Conservation (phyloP, 92 coral and sea anemone genomes). For the Virgularia gustaviana region DNA sequence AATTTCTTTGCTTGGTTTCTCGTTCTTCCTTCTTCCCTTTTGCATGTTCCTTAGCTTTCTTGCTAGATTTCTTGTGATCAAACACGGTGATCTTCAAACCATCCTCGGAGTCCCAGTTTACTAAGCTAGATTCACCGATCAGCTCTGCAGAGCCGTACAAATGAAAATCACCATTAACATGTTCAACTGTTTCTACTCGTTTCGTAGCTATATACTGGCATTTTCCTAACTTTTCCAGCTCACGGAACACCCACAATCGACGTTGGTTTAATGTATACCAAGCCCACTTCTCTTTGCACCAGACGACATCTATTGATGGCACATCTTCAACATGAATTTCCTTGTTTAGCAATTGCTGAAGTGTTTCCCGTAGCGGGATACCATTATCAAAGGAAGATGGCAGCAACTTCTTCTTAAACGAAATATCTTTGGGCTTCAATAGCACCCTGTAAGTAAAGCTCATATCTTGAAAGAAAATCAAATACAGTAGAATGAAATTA, state of each 20-base stretch:
- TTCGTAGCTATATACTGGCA: slow-evolving; percentile 68
- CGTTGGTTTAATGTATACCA: slow-evolving; percentile 91
- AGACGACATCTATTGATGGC: slow-evolving; percentile 80
- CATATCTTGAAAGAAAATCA: slow-evolving; percentile 43
- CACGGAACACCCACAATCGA: slow-evolving; percentile 87
- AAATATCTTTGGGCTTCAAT: slow-evolving; percentile 88
- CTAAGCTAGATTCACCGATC: slow-evolving; percentile 35
- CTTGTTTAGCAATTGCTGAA: slow-evolving; percentile 68
- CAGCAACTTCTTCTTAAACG: slow-evolving; percentile 69
- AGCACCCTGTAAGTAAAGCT: slow-evolving; percentile 70
- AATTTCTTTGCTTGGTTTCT: neutral
- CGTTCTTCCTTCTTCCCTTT: neutral
- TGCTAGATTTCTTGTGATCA: neutral
- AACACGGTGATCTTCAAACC: slow-evolving; percentile 27
- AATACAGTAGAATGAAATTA: neutral
- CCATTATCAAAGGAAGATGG: slow-evolving; percentile 80
- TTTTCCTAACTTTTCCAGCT: slow-evolving; percentile 77
- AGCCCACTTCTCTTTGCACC: slow-evolving; percentile 79
- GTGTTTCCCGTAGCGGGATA: slow-evolving; percentile 71
- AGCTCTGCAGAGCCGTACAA: slow-evolving; percentile 77
- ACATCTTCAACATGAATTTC: slow-evolving; percentile 76
- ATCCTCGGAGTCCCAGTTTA: slow-evolving; percentile 30
- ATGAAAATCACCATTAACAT: slow-evolving; percentile 61
- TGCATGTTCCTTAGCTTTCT: neutral
- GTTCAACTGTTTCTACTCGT: slow-evolving; percentile 66